Conservation (phyloP, 1,140 invertebrate species). For the Gonioctena quinquepunctata region DNA sequence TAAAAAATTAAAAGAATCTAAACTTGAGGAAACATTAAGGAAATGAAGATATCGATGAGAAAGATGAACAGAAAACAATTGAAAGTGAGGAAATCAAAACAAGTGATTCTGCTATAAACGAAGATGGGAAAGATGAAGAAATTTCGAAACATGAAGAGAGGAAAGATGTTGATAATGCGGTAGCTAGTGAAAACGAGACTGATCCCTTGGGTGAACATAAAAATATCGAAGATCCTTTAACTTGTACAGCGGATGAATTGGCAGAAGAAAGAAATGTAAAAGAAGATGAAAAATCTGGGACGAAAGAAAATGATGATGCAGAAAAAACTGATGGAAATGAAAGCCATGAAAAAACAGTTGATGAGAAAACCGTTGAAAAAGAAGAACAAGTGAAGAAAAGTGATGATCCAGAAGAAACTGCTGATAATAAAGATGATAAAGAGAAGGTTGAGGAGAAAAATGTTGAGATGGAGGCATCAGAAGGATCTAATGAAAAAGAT, state of each 20-base stretch:
- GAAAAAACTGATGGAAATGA: not conserved
- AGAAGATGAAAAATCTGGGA: not conserved
- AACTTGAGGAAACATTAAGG: no score
- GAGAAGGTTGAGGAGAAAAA: conserved; percentile 6
- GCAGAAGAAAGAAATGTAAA: not conserved
- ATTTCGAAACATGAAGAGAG: no score
- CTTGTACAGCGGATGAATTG: not conserved
- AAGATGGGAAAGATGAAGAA: not conserved
- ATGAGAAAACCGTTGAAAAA: not conserved
- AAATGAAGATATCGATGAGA: not conserved
- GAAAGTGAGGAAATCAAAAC: not conserved
- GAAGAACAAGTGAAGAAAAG: not conserved
- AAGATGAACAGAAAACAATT: not conserved
- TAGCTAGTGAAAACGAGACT: not conserved
- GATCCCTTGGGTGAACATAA: not conserved
- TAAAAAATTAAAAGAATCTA: not conserved
- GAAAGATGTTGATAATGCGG: not conserved
- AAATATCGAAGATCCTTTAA: not conserved
- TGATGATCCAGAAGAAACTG: not conserved
- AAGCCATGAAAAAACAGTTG: not conserved
- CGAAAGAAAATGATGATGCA: not conserved
- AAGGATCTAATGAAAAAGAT: not conserved
- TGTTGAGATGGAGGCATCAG: not conserved
- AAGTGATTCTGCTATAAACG: not conserved
- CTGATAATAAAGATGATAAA: not conserved